Evolutionary conservation across 1,140 invertebrate genomes (phyloP).

Genomic region (Pseudomyrmex concolor): DNA sequence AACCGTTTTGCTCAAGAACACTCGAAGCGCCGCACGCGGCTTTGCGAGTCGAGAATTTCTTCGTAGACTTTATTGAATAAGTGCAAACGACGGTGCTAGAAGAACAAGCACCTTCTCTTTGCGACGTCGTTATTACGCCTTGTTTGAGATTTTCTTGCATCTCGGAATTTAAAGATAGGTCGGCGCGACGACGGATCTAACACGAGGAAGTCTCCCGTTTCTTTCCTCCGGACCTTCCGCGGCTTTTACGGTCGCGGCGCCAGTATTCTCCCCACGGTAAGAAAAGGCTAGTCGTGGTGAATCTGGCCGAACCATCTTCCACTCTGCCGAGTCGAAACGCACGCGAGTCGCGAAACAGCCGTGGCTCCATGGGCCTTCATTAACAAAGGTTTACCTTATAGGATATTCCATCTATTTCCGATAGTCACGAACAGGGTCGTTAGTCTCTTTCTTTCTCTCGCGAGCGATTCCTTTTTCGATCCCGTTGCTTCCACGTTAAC

Average conservation of each 20-base stretch:
- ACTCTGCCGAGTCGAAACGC: slow-evolving; percentile 62
- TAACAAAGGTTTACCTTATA: slow-evolving; percentile 74
- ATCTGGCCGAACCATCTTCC: slow-evolving; percentile 70
- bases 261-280: slow-evolving; percentile 33
- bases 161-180: slow-evolving; percentile 64
- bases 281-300: slow-evolving; percentile 49
- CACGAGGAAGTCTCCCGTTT: slow-evolving; percentile 51
- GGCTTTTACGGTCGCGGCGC: slow-evolving; percentile 30
- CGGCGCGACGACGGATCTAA: slow-evolving; percentile 30
- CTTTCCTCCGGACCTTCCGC: slow-evolving; percentile 29
- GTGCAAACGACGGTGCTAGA: slow-evolving; percentile 58
- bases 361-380: slow-evolving; percentile 62
- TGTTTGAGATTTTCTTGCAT: slow-evolving; percentile 59
- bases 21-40: not conserved
- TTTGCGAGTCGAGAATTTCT: not conserved
- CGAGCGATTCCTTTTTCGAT: slow-evolving; percentile 59
- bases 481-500: slow-evolving; percentile 19
- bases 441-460: slow-evolving; percentile 51
- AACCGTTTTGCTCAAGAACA: slow-evolving; percentile 34
- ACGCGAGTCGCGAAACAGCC: slow-evolving; percentile 70
- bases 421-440: slow-evolving; percentile 73
- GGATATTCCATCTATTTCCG: slow-evolving; percentile 73
- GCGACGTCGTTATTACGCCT: slow-evolving; percentile 62
- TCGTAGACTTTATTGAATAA: slow-evolving; percentile 64
- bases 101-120: slow-evolving; percentile 51